Percentiles rank a stretch among this genome's conserved stretches.
phyloP scores from a whole-genome alignment of 2,113 vertebrate species.

The Lethenteron reissneri region DNA sequence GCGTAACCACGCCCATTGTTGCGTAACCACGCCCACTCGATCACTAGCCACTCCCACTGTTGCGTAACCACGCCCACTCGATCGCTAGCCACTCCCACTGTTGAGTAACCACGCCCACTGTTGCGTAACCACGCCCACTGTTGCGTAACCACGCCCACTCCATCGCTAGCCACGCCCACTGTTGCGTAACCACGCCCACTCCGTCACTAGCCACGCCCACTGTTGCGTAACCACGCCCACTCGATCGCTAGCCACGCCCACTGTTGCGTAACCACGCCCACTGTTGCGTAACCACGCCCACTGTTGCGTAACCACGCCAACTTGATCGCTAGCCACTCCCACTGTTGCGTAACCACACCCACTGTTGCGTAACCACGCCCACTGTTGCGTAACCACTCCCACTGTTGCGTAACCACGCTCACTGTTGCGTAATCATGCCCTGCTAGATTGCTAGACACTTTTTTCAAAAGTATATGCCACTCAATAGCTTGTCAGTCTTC shows the following conservation, averaged over 20 bases:
- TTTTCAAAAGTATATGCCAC: too few species aligned
- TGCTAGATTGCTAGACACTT: too few species aligned
- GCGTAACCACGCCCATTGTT: conserved; percentile 19
- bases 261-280: too few species aligned
- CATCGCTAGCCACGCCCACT: too few species aligned
- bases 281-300: conserved; percentile 16
- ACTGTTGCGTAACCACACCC: too few species aligned
- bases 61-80: not conserved
- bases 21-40: conserved; percentile 10
- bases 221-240: conserved; percentile 17
- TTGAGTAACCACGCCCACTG: not conserved
- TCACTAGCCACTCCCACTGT: conserved; percentile 14
- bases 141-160: too few species aligned
- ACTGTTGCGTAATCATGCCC: conserved; percentile 16
- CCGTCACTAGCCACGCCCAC: not conserved
- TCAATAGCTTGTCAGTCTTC: too few species aligned
- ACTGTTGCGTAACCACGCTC: too few species aligned
- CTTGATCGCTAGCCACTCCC: too few species aligned
- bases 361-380: too few species aligned
- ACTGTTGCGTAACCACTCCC: conserved; percentile 16
- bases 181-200: not conserved
- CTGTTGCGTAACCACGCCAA: not conserved
- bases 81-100: not conserved
- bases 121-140: not conserved
- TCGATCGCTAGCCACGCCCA: too few species aligned